Evolutionary conservation across 1,140 invertebrate genomes (phyloP), one percentile per base, ranked within the genome.

Genomic region (Eupristina koningsbergeri): DNA sequence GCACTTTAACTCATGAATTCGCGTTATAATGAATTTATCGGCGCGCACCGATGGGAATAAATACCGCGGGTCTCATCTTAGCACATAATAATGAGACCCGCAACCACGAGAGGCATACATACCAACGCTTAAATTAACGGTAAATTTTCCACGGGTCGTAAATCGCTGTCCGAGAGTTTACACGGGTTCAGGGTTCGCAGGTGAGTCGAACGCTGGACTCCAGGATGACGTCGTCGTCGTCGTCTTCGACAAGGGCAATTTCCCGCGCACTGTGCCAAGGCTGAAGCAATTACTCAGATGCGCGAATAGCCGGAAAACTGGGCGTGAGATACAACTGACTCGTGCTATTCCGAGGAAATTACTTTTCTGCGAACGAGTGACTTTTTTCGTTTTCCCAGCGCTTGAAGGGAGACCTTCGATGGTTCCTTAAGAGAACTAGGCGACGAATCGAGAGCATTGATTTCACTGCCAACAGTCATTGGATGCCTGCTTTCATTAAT

Each of bases 181-280:
- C 19, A 26, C 3, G 19, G 26, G 53, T 9, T 3, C 2, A 5
- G 19, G 26, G 22, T 58, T 58, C 13, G 5, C 53, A 22, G 3
- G 22, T 26, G 22, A 3, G 5, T 7, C 22, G 53, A 26, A 22
- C 22, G 53, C 13, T 9, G 22, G 53, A 58, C 9, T 58, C 9
- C 53, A 26, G 22, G 53, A 22, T 22, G 53, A 58, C 26, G 39
- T 45, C 41, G 41, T 5, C 41, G 41, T 29, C 61, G 61, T 64
- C 58, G 26, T 34, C 13, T 1, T 0, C 50, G n/a, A 36, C 77
- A 69, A 50, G 67, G 67, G 79, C 79, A 47, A 47, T 76, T 86
- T 45, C 81, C 78, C 84, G 45, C 36, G 41, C 78, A 87, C 85
- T 86, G 86, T 88, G 87, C 87, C 86, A 88, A 87, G 87, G 87